Evolutionary conservation across 2,888 invertebrate genomes (phyloP).

Genomic region (Ectobius pallidus): DNA sequence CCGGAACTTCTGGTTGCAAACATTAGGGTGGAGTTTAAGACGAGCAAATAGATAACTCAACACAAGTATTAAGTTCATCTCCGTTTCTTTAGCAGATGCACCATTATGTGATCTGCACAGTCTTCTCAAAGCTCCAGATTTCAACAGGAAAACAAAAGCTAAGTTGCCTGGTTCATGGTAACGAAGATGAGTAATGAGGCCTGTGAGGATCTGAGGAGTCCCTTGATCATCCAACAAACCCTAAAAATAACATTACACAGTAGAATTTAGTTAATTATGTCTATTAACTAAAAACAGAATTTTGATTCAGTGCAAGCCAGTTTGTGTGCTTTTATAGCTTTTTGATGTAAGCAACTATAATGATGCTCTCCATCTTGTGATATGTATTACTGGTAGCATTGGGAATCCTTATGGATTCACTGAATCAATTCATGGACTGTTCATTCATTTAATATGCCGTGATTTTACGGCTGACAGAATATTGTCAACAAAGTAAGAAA

Average conservation of each 20-base stretch:
- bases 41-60: constrained; percentile 31
- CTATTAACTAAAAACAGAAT: no score
- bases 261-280: no score
- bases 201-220: constrained; percentile 24
- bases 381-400: no score
- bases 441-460: no score
- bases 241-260: constrained; percentile 15
- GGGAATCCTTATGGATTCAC: no score
- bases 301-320: no score
- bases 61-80: constrained; percentile 25
- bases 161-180: constrained; percentile 40
- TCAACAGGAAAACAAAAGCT: constrained; percentile 36
- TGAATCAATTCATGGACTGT: no score
- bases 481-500: no score
- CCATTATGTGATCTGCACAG: constrained; percentile 15
- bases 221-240: constrained; percentile 31
- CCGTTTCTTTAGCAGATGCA: constrained; percentile 18
- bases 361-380: no score
- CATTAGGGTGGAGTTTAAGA: background rate
- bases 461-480: no score
- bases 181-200: constrained; percentile 34
- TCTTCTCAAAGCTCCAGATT: constrained; percentile 23
- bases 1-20: background rate
- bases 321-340: no score
- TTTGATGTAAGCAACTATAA: no score